These are phyloP conservation scores for Tetrao urogallus DNA, from an alignment of 2,113 vertebrate species.

Conservation along the genomic window DNA sequence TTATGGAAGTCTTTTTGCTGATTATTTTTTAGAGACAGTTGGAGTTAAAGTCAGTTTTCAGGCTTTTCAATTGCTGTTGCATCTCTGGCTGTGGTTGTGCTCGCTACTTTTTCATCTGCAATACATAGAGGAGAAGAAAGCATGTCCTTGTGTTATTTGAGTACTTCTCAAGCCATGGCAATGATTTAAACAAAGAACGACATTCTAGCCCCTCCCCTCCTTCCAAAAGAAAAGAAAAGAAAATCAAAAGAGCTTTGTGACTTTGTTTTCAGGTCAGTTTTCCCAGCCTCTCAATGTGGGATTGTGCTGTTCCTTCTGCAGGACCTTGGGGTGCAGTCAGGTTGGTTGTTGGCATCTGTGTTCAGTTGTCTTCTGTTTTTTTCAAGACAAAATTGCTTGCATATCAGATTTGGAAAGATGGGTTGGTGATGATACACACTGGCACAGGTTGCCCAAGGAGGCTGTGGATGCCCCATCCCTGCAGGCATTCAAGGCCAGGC, in stretches of 20 bases:
- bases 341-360: background rate
- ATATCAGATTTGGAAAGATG: background rate
- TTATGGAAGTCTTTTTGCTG: background rate
- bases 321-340: accelerated
- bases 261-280: background rate
- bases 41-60: background rate
- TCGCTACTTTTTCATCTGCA: background rate
- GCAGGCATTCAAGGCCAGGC: too few relatives aligned
- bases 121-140: background rate
- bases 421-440: too few relatives aligned
- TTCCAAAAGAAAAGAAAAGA: background rate
- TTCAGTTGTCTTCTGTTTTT: background rate
- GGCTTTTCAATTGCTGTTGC: background rate
- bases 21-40: background rate
- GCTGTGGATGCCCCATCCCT: too few relatives aligned
- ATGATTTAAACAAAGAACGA: background rate
- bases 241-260: background rate
- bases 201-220: background rate
- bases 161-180: background rate
- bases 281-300: background rate
- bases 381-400: too few relatives aligned
- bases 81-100: background rate
- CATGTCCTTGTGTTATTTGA: background rate
- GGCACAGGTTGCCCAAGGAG: too few relatives aligned
- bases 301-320: background rate